Evolutionary conservation across 2,797 vertebrate genomes (phyloP).

Genomic region (Anguilla pacifica): DNA sequence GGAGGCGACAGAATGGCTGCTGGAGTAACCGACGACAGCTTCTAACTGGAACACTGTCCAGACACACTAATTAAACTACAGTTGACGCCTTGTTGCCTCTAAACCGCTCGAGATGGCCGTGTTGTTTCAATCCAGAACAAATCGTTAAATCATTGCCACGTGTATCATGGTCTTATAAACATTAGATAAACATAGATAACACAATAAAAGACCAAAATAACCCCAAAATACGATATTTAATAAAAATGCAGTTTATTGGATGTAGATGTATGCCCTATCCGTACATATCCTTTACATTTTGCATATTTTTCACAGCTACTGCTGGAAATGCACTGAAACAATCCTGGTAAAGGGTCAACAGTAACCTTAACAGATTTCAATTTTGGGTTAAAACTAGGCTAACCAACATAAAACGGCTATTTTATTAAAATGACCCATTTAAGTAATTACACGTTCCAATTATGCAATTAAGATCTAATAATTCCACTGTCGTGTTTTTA

Average conservation of each 20-base stretch:
- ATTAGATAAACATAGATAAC: background rate
- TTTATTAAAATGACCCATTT: background rate
- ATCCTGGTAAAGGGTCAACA: background rate
- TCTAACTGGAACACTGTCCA: slow-evolving; percentile 18
- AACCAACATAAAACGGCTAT: background rate
- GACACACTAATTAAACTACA: slow-evolving; percentile 5
- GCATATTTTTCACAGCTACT: background rate
- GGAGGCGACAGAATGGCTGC: slow-evolving; percentile 20
- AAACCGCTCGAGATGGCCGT: background rate
- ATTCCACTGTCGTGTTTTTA: background rate
- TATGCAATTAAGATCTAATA: background rate
- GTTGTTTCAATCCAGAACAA: slow-evolving; percentile 21
- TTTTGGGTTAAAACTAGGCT: background rate
- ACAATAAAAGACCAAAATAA: background rate
- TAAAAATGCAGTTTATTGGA: background rate
- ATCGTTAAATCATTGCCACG: slow-evolving; percentile 68
- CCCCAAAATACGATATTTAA: background rate
- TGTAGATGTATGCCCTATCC: background rate
- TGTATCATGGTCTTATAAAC: slow-evolving; percentile 38
- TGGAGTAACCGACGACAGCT: slow-evolving; percentile 13
- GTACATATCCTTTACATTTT: background rate
- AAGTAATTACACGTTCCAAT: background rate
- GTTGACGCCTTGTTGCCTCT: slow-evolving; percentile 10
- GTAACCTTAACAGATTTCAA: background rate
- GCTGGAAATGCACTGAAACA: background rate